phyloP scores from a whole-genome alignment of 2,797 vertebrate species.

The Oreortyx pictus region DNA sequence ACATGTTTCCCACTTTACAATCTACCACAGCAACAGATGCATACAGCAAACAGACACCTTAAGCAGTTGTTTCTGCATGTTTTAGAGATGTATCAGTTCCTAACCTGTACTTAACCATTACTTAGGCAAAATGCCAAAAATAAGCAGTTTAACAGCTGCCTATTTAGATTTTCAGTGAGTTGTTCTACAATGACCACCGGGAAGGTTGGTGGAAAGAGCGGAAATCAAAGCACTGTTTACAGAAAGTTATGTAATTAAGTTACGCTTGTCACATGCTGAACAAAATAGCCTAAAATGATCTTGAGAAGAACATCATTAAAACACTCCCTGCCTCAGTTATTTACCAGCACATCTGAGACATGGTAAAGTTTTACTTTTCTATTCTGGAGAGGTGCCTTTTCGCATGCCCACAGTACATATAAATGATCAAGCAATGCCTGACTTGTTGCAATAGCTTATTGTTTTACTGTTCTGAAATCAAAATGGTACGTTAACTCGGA shows the following conservation, averaged over 20 bases:
- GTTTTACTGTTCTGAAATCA: neutral
- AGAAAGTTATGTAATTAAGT: neutral
- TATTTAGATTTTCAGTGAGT: neutral
- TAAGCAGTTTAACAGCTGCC: neutral
- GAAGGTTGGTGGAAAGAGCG: neutral
- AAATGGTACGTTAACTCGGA: neutral
- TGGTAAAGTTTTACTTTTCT: neutral
- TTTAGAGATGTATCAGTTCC: neutral
- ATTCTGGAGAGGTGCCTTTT: neutral
- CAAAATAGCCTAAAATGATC: neutral
- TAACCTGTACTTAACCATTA: neutral
- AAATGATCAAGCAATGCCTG: neutral
- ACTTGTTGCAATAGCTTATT: neutral
- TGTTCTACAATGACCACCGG: neutral
- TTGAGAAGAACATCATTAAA: neutral
- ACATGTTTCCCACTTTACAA: neutral
- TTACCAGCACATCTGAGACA: neutral
- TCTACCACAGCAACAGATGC: neutral
- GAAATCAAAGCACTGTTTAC: neutral
- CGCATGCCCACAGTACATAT: neutral
- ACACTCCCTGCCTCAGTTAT: neutral
- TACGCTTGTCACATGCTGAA: neutral
- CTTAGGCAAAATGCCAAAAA: neutral
- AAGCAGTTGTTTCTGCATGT: neutral
- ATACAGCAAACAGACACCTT: neutral